Base-by-base conservation (phyloP, 1,140 invertebrate genomes). In the Ips typographus region DNA sequence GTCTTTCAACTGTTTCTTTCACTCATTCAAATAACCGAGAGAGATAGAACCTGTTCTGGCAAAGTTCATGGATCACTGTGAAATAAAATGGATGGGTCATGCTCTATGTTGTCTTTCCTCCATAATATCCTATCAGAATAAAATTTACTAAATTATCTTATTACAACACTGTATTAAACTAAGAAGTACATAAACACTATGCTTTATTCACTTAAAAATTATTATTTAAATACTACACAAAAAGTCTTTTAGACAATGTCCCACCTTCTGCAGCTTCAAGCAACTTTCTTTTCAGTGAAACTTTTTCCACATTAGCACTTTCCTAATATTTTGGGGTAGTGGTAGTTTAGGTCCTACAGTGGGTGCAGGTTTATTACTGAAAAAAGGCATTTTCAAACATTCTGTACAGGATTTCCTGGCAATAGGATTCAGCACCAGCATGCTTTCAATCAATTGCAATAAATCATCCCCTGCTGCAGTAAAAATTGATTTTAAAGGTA, bases 391-490 rank as follows among this genome's bases (percentile, higher is more conserved):
- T 76, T 91, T 86, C 6, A 96, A 80, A 1, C 91, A 91, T 74
- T 92, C 87, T 40, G 89, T 89, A 74, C 94, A 95, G 39, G 88
- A 90, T 76, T 91, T 92, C 71, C 98, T 85, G 58, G 90, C 88
- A 1, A 91, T 80, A 3, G 98, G 98, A 85, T 96, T 93, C 71
- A 98, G 85, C 8, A 87, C 84, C 1, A 99, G 84, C 60, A 98
- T 83, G 51, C 85, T 88, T 55, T 88, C 86, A 59, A 99, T 83
- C 43, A 99, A 80, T 72, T 91, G 87, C 3, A 99, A 79, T n/a
- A 98, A 83, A 84, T 99, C 97, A 82, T 98, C 92, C 6, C 88
- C 86, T 8, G 96, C 96, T 4, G 98, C 98, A 44, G 94, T 96
- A 77, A 99, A 99, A 74, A 99, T 97, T 74, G 96, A 89, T 65